phyloP scores from a whole-genome alignment of 1,140 invertebrate species.

The Drepana arcuata region DNA sequence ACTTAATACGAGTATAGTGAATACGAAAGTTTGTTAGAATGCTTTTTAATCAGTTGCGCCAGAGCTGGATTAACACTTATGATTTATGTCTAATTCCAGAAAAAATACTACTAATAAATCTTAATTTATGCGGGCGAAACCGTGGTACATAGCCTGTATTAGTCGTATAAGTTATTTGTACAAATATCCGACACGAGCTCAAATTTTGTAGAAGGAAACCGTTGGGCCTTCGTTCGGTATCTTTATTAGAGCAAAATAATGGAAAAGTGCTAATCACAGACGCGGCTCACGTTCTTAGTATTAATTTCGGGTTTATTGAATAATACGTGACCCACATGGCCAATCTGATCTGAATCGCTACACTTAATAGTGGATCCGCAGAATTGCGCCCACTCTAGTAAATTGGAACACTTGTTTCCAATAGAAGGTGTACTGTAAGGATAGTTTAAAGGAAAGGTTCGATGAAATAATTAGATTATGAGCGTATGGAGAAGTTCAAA shows the following conservation, averaged over 20 bases:
- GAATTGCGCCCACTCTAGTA: constrained; percentile 31
- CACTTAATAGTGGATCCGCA: constrained; percentile 20
- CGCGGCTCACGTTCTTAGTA: constrained; percentile 42
- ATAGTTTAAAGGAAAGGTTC: no score
- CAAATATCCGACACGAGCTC: no score
- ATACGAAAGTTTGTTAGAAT: no score
- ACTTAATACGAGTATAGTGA: no score
- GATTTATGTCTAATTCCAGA: no score
- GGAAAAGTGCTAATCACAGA: constrained; percentile 26
- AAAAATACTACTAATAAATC: not conserved
- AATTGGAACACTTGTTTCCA: constrained; percentile 27
- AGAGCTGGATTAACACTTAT: no score
- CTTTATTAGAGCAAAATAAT: constrained; percentile 41
- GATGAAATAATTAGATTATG: no score
- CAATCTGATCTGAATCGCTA: constrained; percentile 25
- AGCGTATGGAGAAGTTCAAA: no score
- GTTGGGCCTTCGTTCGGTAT: constrained; percentile 16
- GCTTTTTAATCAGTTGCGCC: no score
- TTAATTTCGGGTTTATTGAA: constrained; percentile 64
- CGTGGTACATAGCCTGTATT: not conserved
- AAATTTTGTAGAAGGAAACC: no score
- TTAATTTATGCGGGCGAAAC: not conserved
- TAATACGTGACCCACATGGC: constrained; percentile 51
- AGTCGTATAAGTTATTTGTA: not conserved
- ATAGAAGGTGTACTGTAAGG: constrained; percentile 25